Percentiles rank a stretch among this genome's conserved stretches.
Evolutionary conservation across 2,888 invertebrate genomes (phyloP).

Genomic region (Cataglyphis cursor): DNA sequence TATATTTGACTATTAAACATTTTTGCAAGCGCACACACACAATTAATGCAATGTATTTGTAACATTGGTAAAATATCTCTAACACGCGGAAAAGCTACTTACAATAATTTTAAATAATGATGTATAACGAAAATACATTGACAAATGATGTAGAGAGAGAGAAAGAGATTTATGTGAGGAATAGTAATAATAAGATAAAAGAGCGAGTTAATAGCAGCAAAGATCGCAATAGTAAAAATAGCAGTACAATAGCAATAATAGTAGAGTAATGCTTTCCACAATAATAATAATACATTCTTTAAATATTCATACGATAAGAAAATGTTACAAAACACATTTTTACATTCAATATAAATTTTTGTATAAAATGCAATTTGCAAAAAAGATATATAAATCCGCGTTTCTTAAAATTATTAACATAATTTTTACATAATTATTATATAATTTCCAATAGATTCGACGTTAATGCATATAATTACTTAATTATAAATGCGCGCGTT

Average conservation of each 20-base stretch:
- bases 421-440: not conserved
- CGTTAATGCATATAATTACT: conserved; percentile 31
- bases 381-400: conserved; percentile 31
- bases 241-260: conserved; percentile 60
- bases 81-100: conserved; percentile 63
- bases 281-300: conserved; percentile 58
- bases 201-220: conserved; percentile 59
- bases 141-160: conserved; percentile 42
- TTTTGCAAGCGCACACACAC: conserved; percentile 55
- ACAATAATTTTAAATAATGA: conserved; percentile 68
- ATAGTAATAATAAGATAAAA: conserved; percentile 66
- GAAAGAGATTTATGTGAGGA: conserved; percentile 18
- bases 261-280: conserved; percentile 43
- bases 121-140: conserved; percentile 43
- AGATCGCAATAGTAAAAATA: conserved; percentile 64
- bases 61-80: conserved; percentile 73
- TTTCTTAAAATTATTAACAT: conserved; percentile 34
- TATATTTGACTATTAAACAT: conserved; percentile 74
- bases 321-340: conserved; percentile 23
- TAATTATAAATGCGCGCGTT: conserved; percentile 50
- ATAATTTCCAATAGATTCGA: conserved; percentile 4
- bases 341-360: conserved; percentile 44
- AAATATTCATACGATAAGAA: conserved; percentile 29
- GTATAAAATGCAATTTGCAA: conserved; percentile 32
- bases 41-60: conserved; percentile 71